These are phyloP conservation scores for Aporrectodea caliginosa DNA, from an alignment of 1,140 invertebrate species.

Conservation along the genomic window DNA sequence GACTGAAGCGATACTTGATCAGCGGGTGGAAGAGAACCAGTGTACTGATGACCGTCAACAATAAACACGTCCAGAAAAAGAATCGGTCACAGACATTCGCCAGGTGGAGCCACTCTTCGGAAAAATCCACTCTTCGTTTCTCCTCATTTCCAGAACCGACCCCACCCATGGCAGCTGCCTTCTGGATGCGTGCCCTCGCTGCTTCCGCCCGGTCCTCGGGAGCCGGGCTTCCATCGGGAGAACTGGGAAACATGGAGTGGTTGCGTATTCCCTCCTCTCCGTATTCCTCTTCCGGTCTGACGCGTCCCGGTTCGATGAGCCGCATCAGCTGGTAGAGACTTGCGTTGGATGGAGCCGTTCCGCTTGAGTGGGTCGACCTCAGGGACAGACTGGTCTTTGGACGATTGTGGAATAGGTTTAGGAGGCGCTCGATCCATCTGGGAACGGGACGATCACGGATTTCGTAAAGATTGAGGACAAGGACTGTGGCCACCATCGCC, in stretches of 20 bases:
- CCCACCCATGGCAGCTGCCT: neutral
- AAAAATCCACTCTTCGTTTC: conserved; percentile 1
- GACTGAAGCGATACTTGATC: too few species aligned
- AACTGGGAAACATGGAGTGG: neutral
- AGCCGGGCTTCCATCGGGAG: neutral
- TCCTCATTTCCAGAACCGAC: conserved; percentile 13
- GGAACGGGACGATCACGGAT: conserved; percentile 5
- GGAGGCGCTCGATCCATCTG: neutral
- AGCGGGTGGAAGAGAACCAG: conserved; percentile 31
- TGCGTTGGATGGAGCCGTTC: neutral
- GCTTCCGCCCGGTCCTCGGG: neutral
- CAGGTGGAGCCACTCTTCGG: conserved; percentile 28
- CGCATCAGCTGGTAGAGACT: neutral
- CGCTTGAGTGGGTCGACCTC: neutral
- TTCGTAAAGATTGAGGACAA: conserved; percentile 8
- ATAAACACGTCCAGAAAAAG: conserved; percentile 29
- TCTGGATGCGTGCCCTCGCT: neutral
- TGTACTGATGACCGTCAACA: conserved; percentile 24
- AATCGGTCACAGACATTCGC: conserved; percentile 26
- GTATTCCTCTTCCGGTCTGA: neutral
- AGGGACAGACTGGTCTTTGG: neutral
- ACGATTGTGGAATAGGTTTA: neutral
- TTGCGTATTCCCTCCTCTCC: neutral
- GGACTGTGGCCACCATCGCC: conserved; percentile 2
- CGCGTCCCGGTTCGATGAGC: neutral